phyloP scores from a whole-genome alignment of 2,113 vertebrate genomes.

The Alethe castanea region DNA sequence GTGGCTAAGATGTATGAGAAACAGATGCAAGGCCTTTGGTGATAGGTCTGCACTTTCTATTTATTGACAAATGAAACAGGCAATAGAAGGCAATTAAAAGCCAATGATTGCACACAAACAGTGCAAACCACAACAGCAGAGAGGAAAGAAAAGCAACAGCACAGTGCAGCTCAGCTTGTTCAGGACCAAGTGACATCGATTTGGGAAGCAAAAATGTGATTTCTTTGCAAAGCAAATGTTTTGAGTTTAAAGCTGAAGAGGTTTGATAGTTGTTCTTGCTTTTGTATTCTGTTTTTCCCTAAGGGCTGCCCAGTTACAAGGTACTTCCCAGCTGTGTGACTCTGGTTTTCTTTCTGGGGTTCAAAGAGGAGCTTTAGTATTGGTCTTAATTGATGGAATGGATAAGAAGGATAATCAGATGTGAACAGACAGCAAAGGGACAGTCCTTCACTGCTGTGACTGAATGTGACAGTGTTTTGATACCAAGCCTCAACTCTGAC shows the following conservation, averaged over 20 bases:
- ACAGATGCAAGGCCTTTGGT: conserved; percentile 77
- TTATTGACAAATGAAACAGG: conserved; percentile 74
- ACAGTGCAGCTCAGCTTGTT: neutral
- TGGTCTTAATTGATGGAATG: neutral
- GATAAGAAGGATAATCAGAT: neutral
- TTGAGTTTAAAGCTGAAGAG: neutral
- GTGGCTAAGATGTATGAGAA: conserved; percentile 79
- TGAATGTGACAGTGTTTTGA: neutral
- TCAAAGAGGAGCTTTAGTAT: neutral
- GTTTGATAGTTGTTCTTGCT: neutral
- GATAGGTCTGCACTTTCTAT: conserved; percentile 63
- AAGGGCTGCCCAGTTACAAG: neutral
- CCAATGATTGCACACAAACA: conserved; percentile 61
- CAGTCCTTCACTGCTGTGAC: neutral
- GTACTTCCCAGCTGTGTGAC: conserved; percentile 12
- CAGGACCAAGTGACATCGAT: conserved; percentile 3
- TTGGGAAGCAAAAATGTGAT: conserved; percentile 22
- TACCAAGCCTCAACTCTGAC: neutral
- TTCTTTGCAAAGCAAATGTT: conserved; percentile 31
- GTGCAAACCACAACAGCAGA: conserved; percentile 45
- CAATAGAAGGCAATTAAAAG: conserved; percentile 73
- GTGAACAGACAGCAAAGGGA: neutral
- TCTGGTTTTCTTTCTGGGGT: neutral
- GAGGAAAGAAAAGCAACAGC: conserved; percentile 38
- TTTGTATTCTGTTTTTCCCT: neutral